phyloP scores from a whole-genome alignment of 1,140 invertebrate species.

The Rhopalosiphum maidis region DNA sequence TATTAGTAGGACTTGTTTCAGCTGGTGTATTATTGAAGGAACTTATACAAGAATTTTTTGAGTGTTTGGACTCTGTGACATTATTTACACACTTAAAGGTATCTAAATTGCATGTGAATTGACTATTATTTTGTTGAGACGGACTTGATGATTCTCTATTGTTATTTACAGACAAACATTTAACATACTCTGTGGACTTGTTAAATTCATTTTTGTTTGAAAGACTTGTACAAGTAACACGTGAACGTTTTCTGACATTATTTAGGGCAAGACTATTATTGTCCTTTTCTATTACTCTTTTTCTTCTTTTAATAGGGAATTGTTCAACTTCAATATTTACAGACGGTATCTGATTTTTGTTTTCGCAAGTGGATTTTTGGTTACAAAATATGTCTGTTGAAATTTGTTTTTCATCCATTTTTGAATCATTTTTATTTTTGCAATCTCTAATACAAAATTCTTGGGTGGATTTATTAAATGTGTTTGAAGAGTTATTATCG shows the following conservation, averaged over 20 bases:
- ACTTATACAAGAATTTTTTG: neutral
- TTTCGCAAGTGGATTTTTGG: neutral
- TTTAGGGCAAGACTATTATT: neutral
- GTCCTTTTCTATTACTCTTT: neutral
- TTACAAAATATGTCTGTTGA: neutral
- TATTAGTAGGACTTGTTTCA: neutral
- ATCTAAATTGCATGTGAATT: neutral
- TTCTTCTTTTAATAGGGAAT: slow-evolving; percentile 4
- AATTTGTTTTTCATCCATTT: neutral
- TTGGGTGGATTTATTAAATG: neutral
- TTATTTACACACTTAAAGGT: neutral
- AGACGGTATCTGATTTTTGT: slow-evolving; percentile 12
- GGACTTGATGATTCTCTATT: neutral
- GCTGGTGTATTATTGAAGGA: neutral
- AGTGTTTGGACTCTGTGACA: neutral
- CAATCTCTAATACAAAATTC: neutral
- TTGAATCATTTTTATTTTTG: neutral
- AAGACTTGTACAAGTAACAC: neutral
- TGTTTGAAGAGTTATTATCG: neutral
- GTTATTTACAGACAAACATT: neutral
- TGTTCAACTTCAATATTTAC: slow-evolving; percentile 49
- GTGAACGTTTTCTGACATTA: neutral
- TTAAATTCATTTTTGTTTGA: neutral
- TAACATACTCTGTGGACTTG: neutral
- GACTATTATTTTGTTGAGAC: neutral